Percentiles rank a stretch among this genome's conserved stretches.
phyloP scores from a whole-genome alignment of 2,113 vertebrate genomes.

The Penelope pileata region DNA sequence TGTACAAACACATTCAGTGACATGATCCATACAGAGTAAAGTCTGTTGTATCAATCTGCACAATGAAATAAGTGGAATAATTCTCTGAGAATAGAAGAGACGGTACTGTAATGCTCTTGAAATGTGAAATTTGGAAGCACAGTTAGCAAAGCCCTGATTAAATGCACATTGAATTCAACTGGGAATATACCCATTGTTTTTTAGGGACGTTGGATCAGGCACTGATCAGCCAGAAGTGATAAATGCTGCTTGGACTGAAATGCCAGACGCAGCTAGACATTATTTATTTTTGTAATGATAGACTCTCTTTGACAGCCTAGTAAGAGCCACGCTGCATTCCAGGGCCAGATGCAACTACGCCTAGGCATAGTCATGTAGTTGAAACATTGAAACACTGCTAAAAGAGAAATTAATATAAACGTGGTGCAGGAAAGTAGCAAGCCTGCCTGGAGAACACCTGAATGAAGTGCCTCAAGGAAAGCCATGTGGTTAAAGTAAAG shows the following conservation, averaged over 20 bases:
- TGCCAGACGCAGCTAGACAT: constrained; percentile 42
- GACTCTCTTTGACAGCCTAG: constrained; percentile 15
- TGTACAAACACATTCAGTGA: constrained; percentile 28
- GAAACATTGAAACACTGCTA: neutral
- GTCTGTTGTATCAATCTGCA: neutral
- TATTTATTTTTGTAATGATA: constrained; percentile 57
- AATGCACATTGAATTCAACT: constrained; percentile 7
- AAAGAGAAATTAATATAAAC: neutral
- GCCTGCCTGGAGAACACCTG: neutral
- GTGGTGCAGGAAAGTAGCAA: neutral
- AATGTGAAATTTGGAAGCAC: constrained; percentile 14
- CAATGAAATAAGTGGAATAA: constrained; percentile 20
- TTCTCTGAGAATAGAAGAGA: constrained; percentile 15
- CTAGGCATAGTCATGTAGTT: neutral
- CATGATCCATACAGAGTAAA: constrained; percentile 27
- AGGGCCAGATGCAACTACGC: neutral
- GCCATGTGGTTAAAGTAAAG: neutral
- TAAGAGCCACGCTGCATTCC: neutral
- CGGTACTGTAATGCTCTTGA: neutral
- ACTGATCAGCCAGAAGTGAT: neutral
- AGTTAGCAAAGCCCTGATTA: constrained; percentile 31
- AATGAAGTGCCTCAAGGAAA: neutral
- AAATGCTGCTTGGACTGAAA: constrained; percentile 25
- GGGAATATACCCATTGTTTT: neutral
- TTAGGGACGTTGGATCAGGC: neutral